Evolutionary conservation across 2,113 vertebrate genomes (phyloP).

Genomic region (Cnemophilus loriae): DNA sequence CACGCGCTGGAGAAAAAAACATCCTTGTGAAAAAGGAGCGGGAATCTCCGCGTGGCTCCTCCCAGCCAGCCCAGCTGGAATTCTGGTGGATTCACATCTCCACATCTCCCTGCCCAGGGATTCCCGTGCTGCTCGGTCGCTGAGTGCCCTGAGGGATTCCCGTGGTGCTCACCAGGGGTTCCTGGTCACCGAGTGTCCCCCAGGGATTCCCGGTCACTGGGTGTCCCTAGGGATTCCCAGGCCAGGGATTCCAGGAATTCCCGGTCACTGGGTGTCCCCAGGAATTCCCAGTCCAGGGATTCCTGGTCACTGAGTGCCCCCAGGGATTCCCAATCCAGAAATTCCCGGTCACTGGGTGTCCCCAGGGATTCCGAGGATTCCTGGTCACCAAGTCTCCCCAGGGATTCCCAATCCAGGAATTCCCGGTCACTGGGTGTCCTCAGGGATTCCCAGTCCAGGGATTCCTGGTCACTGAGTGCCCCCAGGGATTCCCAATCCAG

Average conservation of each 20-base stretch:
- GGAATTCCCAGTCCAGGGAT: too few species aligned
- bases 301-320: background rate
- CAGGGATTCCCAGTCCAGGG: too few species aligned
- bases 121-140: background rate
- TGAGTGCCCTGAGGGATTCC: too few species aligned
- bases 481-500: background rate
- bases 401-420: rapidly evolving
- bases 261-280: too few species aligned
- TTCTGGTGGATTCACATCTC: background rate
- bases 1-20: conserved; percentile 65
- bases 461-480: background rate
- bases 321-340: too few species aligned
- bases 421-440: background rate
- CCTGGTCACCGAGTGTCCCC: too few species aligned
- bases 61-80: background rate
- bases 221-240: too few species aligned
- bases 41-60: background rate
- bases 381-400: background rate
- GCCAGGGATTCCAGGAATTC: too few species aligned
- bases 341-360: background rate
- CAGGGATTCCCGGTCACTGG: too few species aligned
- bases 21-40: background rate
- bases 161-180: too few species aligned
- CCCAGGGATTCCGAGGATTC: background rate
- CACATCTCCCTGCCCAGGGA: background rate